Evolutionary conservation across 2,113 vertebrate species (phyloP), one percentile per base, ranked within the genome.

Genomic region (Oxygymnocypris stewartii): DNA sequence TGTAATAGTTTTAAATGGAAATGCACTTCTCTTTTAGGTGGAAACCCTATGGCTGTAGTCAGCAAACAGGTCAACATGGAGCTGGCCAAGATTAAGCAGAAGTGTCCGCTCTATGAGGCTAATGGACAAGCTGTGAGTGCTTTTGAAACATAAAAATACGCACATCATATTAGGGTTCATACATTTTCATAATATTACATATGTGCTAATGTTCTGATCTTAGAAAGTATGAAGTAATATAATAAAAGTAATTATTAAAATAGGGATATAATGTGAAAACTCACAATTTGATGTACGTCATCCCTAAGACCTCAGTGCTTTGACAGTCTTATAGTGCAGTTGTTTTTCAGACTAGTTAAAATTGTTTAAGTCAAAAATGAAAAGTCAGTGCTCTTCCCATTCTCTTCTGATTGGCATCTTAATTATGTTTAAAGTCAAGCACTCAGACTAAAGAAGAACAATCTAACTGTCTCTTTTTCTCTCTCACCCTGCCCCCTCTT

Each of bases 21-120:
- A 25, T n/a, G 12, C 25, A 13, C 23, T 2, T 84, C 14, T 81
- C 25, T 79, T 90, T 61, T 92, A 99, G 98, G 98, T 91, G 98
- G 98, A 78, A 99, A 99, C 92, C 98, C 98, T 59, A 99, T 99
- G 98, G 98, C 98, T 85, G 98, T 99, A 80, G 95, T 99, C 91
- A 99, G 98, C 93, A 99, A 99, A 93, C 98, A 99, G 96, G 98
- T 99, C 67, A 99, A 99, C 91, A 99, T 99, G 98, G 98, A 99
- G 90, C 65, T 99, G 92, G 98, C 98, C 51, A 99, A 99, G 93
- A 99, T 99, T 91, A 99, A 99, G 90, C 98, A 99, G 91, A 99
- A 99, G 93, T 99, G 98, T 86, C 98, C 98, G 0, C 95, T 99
- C 65, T 99, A 99, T 92, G 98, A 99, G 94, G 97, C 98, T 2